These are phyloP conservation scores for Chelon auratus DNA, from an alignment of 2,797 vertebrate genomes.

Conservation along the genomic window DNA sequence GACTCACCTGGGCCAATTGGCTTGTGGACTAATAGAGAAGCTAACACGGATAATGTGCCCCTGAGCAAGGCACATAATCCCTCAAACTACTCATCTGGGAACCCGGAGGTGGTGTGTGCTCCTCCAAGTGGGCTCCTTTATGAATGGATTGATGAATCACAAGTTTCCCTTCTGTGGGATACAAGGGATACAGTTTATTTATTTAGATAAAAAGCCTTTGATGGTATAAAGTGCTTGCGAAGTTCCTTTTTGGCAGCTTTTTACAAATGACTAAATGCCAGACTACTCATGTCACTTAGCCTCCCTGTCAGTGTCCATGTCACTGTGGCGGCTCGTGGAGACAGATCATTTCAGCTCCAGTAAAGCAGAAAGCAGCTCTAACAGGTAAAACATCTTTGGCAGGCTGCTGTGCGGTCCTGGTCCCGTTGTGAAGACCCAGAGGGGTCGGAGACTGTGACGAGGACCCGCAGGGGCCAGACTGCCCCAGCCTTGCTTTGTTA, in stretches of 20 bases:
- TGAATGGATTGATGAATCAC: no score
- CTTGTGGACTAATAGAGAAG: no score
- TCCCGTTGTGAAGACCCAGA: slow-evolving; percentile 41
- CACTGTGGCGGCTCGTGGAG: neutral
- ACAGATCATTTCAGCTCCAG: slow-evolving; percentile 27
- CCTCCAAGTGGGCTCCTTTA: no score
- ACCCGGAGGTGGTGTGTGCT: no score
- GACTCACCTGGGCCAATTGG: no score
- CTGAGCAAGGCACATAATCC: no score
- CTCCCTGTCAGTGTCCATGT: neutral
- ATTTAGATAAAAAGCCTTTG: neutral
- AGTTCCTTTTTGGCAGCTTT: neutral
- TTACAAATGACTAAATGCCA: neutral
- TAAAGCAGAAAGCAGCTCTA: slow-evolving; percentile 32
- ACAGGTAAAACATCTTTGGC: slow-evolving; percentile 45
- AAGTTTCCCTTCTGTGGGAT: no score
- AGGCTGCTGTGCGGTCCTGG: slow-evolving; percentile 32
- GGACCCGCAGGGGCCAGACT: slow-evolving; percentile 56
- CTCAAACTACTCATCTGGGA: no score
- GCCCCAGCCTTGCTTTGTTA: slow-evolving; percentile 59
- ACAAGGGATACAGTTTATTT: no score
- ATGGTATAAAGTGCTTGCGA: neutral
- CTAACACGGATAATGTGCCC: no score
- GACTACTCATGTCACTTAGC: neutral
- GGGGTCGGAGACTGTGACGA: slow-evolving; percentile 67